Conservation (phyloP, 2,113 vertebrate genomes). For the Apteryx mantelli region DNA sequence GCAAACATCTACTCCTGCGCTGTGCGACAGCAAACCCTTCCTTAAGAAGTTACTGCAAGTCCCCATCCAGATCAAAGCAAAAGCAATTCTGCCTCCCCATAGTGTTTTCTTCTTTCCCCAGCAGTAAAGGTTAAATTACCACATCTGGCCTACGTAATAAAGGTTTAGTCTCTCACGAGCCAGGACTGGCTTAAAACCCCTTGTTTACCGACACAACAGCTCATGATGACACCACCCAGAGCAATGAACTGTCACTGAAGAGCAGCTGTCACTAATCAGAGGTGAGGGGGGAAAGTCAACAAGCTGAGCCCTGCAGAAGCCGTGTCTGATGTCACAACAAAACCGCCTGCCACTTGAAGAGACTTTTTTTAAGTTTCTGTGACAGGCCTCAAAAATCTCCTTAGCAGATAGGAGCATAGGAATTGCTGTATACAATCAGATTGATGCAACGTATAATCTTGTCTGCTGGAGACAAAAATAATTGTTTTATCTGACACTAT, state of each 20-base stretch:
- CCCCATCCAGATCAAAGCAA: background rate
- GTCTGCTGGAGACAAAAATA: background rate
- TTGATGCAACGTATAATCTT: background rate
- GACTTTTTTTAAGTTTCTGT: background rate
- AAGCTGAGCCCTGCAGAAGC: background rate
- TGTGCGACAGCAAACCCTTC: background rate
- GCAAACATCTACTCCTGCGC: rapidly evolving
- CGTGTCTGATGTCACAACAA: background rate
- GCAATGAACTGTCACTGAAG: background rate
- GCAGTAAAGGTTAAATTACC: background rate
- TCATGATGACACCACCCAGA: background rate
- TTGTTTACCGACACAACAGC: background rate
- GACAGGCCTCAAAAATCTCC: background rate
- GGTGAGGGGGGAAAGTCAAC: background rate
- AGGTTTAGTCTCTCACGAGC: background rate
- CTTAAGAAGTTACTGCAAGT: too few relatives aligned
- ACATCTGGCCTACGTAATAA: background rate
- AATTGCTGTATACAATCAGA: background rate
- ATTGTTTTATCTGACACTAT: background rate
- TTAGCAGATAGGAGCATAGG: background rate
- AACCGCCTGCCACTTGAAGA: background rate
- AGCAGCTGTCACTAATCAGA: background rate
- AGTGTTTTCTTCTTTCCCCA: background rate
- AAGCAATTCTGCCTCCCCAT: background rate
- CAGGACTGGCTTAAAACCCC: background rate